These are phyloP conservation scores for Caenorhabditis wallacei DNA, from an alignment of 2,888 invertebrate species.

Conservation along the genomic window DNA sequence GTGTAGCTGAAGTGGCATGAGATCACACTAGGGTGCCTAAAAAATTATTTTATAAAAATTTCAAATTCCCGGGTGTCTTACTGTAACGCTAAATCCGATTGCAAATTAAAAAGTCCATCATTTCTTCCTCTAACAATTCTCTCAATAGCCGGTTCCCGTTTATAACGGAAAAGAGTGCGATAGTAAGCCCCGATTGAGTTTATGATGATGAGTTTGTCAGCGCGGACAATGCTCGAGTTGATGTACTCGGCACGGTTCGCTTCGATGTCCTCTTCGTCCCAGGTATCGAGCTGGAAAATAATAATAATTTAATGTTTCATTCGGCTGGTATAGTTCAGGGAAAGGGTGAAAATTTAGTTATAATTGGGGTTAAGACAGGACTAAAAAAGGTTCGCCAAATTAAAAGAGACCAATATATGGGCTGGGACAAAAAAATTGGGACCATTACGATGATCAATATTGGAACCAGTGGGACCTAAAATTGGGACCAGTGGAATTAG, in stretches of 20 bases:
- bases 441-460: too few species aligned
- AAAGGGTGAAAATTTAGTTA: too few species aligned
- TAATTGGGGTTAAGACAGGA: too few species aligned
- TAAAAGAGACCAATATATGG: too few species aligned
- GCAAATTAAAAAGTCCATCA: constrained; percentile 78
- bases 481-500: too few species aligned
- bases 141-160: constrained; percentile 68
- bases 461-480: too few species aligned
- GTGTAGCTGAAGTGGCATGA: constrained; percentile 81
- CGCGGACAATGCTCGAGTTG: constrained; percentile 77
- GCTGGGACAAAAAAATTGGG: too few species aligned
- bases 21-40: constrained; percentile 80
- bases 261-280: constrained; percentile 80
- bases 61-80: constrained; percentile 15
- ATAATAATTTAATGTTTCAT: too few species aligned
- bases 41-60: neutral
- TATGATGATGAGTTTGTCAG: constrained; percentile 81
- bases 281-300: constrained; percentile 79
- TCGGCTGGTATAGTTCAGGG: too few species aligned
- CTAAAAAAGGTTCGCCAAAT: too few species aligned
- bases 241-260: constrained; percentile 80
- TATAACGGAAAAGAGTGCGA: constrained; percentile 68
- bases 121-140: constrained; percentile 67
- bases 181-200: constrained; percentile 80
- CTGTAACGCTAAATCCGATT: constrained; percentile 78